A percentile compares a stretch with the other conserved stretches of the same genome.
phyloP scores from a whole-genome alignment of 2,113 vertebrate genomes.

The Myotis brandtii region DNA sequence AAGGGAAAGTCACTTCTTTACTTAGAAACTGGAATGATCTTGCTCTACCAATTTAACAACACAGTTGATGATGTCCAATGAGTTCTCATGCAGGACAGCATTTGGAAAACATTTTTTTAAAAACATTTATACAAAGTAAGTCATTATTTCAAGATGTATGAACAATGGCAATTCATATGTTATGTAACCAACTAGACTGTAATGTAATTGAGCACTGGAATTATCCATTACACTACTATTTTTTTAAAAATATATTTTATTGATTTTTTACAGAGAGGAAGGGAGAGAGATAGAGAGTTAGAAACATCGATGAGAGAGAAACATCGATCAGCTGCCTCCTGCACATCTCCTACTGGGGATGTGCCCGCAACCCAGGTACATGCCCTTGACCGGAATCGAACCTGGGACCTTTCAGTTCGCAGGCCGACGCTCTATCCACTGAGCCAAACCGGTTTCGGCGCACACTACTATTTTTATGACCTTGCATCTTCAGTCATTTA shows the following conservation, averaged over 20 bases:
- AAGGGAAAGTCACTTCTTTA: background rate
- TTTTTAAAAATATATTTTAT: too few species aligned
- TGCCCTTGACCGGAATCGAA: too few species aligned
- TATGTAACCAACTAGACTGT: background rate
- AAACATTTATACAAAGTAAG: background rate
- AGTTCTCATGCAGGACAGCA: background rate
- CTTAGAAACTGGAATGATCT: background rate
- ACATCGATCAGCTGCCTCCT: too few species aligned
- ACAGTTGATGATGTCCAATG: background rate
- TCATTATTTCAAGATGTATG: conserved; percentile 13
- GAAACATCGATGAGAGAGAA: too few species aligned
- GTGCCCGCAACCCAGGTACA: too few species aligned
- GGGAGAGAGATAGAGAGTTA: too few species aligned
- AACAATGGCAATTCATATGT: background rate
- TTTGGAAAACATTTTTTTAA: conserved; percentile 25
- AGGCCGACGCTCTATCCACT: too few species aligned
- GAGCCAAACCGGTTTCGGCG: too few species aligned
- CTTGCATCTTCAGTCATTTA: background rate
- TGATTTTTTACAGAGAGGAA: too few species aligned
- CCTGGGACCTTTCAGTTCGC: too few species aligned
- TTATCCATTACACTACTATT: background rate
- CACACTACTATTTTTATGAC: background rate
- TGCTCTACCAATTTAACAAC: background rate
- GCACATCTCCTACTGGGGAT: too few species aligned
- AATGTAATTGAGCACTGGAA: background rate